phyloP scores from a whole-genome alignment of 2,888 invertebrate species.

The Nemoura dubitans region DNA sequence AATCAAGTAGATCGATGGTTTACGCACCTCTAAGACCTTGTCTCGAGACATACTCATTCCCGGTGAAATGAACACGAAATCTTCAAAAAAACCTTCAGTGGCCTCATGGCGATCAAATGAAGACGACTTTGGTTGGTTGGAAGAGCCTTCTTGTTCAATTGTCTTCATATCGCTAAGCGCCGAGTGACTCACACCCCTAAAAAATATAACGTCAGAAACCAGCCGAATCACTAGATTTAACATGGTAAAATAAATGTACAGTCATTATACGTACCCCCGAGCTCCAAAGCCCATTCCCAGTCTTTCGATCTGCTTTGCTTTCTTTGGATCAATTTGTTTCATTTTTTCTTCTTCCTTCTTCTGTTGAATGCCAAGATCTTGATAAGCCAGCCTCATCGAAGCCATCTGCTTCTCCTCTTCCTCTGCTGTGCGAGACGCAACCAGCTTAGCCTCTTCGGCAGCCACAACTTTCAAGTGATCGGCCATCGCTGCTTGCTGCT shows the following conservation, averaged over 20 bases:
- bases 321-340: constrained; percentile 78
- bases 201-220: constrained; percentile 51
- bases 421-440: constrained; percentile 62
- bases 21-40: constrained; percentile 23
- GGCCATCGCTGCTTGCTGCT: constrained; percentile 86
- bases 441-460: constrained; percentile 61
- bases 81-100: constrained; percentile 65
- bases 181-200: constrained; percentile 81
- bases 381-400: constrained; percentile 73
- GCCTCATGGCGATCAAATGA: constrained; percentile 57
- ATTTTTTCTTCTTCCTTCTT: constrained; percentile 77
- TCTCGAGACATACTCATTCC: constrained; percentile 67
- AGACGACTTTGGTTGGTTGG: constrained; percentile 60
- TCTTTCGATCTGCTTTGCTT: constrained; percentile 88
- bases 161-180: constrained; percentile 89
- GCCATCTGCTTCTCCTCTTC: constrained; percentile 70
- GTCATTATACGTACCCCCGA: constrained; percentile 60
- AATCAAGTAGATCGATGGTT: background rate
- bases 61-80: constrained; percentile 59
- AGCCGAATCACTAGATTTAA: too few relatives aligned
- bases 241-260: constrained; percentile 27
- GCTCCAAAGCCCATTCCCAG: constrained; percentile 88
- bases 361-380: constrained; percentile 75
- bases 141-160: constrained; percentile 83
- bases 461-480: constrained; percentile 73